These are phyloP conservation scores for Holothuria leucospilota DNA, from an alignment of 53 echinoderm and acorn worm species.

Conservation along the genomic window DNA sequence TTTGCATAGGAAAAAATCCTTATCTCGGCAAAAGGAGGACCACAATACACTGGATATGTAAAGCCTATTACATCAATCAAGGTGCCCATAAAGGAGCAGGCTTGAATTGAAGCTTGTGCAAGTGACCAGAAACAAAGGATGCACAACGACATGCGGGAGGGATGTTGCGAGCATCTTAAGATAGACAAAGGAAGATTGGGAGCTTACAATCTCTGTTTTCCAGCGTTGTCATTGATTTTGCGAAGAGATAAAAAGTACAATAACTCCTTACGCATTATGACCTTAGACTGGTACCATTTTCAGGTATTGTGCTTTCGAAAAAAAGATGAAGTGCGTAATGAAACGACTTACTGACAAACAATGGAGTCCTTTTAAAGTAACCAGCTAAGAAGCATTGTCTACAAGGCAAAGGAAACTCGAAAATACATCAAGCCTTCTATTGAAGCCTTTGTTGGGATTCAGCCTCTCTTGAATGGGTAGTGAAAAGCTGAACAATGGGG, in stretches of 20 bases:
- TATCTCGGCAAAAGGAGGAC: too few relatives aligned
- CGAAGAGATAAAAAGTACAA: conserved; percentile 8
- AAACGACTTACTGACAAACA: conserved; percentile 31
- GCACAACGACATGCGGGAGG: too few relatives aligned
- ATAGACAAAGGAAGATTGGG: too few relatives aligned
- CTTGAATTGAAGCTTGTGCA: too few relatives aligned
- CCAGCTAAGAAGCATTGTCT: conserved; percentile 6
- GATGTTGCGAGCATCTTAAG: too few relatives aligned
- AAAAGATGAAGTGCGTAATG: not conserved
- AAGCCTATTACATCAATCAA: too few relatives aligned
- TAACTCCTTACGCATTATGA: conserved; percentile 15
- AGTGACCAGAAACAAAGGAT: too few relatives aligned
- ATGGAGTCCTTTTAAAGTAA: conserved; percentile 10
- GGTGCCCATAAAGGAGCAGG: too few relatives aligned
- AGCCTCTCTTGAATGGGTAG: not conserved
- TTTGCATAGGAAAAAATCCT: too few relatives aligned
- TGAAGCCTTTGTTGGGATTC: conserved; percentile 6
- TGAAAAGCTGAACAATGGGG: conserved; percentile 3
- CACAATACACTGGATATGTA: too few relatives aligned
- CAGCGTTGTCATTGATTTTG: conserved; percentile 24
- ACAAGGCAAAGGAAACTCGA: conserved; percentile 26
- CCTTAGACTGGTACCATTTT: not conserved
- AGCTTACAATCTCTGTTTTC: not conserved
- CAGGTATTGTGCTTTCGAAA: not conserved
- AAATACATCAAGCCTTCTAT: conserved; percentile 32